Evolutionary conservation across 1,140 invertebrate genomes (phyloP), one percentile per base, ranked within the genome.

Genomic region (Trichonephila inaurata): DNA sequence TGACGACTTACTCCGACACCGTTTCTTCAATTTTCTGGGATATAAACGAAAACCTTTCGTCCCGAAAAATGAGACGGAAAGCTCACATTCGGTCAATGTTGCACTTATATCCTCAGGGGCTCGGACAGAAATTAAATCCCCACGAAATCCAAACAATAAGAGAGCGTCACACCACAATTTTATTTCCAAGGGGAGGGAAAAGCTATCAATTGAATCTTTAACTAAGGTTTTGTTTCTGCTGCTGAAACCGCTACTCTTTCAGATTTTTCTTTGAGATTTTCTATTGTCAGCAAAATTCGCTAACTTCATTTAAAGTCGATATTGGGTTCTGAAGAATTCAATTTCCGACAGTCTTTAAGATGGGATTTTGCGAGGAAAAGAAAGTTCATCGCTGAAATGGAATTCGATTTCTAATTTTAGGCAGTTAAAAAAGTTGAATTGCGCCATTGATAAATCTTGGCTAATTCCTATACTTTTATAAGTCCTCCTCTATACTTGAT

Each of bases 201-300:
- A 16, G 85, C 85, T 87, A 87, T 87, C 85, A 87, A 87, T 87
- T 24, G 61, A 60, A 87, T 61, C 58, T 77, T 77, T 77, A 77
- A 77, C 85, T 33, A 33, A 28, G 60, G 61, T 87, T 87, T 87
- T 87, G 85, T 87, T 87, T 87, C 60, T 87, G 60, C 62, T 62
- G 28, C 61, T 24, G 62, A 87, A 64, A 64, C 85, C 85, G 85
- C 85, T 61, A 62, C 16, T 24, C 28, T 77, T 28, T 19, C 21
- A 87, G 85, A 87, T 61, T 62, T 87, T 87, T 87, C 85, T 87
- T 87, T 64, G n/a, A 87, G 58, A 87, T 87, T 87, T 87, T 64
- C 85, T 87, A 87, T 87, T 87, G n/a, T 87, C 85, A 87, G 85
- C 85, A 87, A 87, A 87, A 87, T 87, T 87, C 85, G 61, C 85